These are phyloP conservation scores for Alca torda DNA, from an alignment of 2,797 vertebrate genomes.

Conservation along the genomic window DNA sequence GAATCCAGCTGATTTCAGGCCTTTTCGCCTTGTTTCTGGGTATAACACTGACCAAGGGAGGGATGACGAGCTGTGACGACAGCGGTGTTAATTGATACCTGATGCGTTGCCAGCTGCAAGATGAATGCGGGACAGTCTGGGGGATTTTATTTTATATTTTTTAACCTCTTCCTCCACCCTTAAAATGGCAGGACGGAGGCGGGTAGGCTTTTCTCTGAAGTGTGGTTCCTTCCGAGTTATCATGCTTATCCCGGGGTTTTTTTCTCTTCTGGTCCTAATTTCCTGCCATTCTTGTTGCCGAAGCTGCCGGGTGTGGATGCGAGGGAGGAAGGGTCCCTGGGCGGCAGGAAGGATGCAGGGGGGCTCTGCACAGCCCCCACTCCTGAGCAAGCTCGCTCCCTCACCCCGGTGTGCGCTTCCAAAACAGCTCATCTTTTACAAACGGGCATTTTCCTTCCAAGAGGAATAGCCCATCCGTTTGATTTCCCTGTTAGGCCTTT, in stretches of 20 bases:
- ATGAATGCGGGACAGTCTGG: neutral
- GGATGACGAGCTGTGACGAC: neutral
- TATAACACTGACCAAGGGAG: neutral
- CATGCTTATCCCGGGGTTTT: neutral
- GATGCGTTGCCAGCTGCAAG: neutral
- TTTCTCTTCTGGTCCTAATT: constrained; percentile 16
- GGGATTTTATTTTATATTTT: neutral
- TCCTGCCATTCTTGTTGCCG: constrained; percentile 41
- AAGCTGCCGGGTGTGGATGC: neutral
- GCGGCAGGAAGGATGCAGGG: constrained; percentile 22
- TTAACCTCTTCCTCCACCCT: neutral
- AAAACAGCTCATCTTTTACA: neutral
- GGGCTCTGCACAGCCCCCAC: neutral
- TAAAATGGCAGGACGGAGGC: neutral
- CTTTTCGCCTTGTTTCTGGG: neutral
- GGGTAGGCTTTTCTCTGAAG: neutral
- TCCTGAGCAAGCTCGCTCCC: neutral
- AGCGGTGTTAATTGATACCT: neutral
- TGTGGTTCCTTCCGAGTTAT: neutral
- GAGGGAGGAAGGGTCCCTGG: constrained; percentile 4
- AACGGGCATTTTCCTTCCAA: neutral
- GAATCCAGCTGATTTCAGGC: neutral
- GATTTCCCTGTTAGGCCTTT: neutral
- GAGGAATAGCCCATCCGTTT: neutral
- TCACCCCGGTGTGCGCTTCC: fast-evolving